Conservation (phyloP, 2,888 invertebrate genomes). For the Carcina quercana region DNA sequence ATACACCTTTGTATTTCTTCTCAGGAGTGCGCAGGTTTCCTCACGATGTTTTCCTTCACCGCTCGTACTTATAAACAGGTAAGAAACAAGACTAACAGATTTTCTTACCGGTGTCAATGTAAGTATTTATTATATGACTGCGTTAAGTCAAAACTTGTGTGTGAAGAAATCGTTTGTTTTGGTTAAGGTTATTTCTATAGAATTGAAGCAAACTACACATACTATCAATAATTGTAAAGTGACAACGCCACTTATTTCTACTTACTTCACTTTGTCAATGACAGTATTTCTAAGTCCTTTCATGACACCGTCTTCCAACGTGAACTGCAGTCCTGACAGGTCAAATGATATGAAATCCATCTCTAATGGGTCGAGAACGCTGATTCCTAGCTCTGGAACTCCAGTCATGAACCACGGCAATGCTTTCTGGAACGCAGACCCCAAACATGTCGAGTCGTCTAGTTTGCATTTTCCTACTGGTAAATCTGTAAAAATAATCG, state of each 20-base stretch:
- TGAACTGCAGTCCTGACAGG: slow-evolving; percentile 35
- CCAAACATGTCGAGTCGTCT: slow-evolving; percentile 31
- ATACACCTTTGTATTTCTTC: too few relatives aligned
- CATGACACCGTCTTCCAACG: slow-evolving; percentile 26
- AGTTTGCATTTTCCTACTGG: slow-evolving; percentile 36
- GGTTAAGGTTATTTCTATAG: too few relatives aligned
- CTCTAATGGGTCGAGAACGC: slow-evolving; percentile 32
- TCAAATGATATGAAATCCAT: slow-evolving; percentile 33
- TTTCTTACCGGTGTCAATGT: too few relatives aligned
- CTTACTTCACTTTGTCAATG: slow-evolving; percentile 35
- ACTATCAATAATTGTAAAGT: too few relatives aligned
- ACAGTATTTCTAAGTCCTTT: slow-evolving; percentile 28
- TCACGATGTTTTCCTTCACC: too few relatives aligned
- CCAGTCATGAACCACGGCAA: slow-evolving; percentile 29
- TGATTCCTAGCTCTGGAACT: slow-evolving; percentile 29
- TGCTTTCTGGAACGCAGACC: slow-evolving; percentile 28
- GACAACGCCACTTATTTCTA: slow-evolving; percentile 9
- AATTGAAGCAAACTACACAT: too few relatives aligned
- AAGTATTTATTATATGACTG: too few relatives aligned
- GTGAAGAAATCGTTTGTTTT: too few relatives aligned
- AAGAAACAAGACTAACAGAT: too few relatives aligned
- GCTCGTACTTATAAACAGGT: too few relatives aligned
- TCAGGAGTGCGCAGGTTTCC: too few relatives aligned
- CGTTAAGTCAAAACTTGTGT: too few relatives aligned
- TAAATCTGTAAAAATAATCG: slow-evolving; percentile 28